Evolutionary conservation across 1,140 invertebrate species (phyloP).

Genomic region (Aphelenchoides fujianensis): DNA sequence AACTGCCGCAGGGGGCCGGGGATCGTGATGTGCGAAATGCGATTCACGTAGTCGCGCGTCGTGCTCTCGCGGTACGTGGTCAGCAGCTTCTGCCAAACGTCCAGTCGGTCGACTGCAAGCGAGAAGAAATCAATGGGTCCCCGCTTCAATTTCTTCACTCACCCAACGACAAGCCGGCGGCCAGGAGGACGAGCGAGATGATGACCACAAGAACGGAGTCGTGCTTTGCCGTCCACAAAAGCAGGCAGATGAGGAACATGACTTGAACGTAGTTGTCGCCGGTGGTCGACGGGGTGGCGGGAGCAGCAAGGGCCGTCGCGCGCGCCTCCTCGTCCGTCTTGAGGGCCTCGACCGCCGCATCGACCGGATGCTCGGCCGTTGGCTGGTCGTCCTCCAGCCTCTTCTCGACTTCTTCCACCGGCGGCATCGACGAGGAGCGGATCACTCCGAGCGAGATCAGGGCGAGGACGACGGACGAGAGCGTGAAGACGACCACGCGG

Average conservation of each 20-base stretch:
- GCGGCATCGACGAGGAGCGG: neutral
- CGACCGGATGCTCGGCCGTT: conserved; percentile 15
- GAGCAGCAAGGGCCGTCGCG: neutral
- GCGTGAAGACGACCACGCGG: conserved; percentile 64
- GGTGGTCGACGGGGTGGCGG: conserved; percentile 46
- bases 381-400: conserved; percentile 19
- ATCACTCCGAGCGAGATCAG: conserved; percentile 64
- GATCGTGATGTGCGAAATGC: conserved; percentile 63
- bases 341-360: conserved; percentile 21
- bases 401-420: conserved; percentile 15
- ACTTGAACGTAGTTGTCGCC: conserved; percentile 71
- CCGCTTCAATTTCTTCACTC: no score
- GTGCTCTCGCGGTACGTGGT: neutral
- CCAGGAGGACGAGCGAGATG: conserved; percentile 70
- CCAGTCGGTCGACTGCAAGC: neutral
- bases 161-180: conserved; percentile 58
- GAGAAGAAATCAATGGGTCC: no score
- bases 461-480: conserved; percentile 62
- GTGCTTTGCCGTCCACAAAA: conserved; percentile 73
- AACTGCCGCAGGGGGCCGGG: conserved; percentile 66
- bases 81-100: neutral
- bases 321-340: conserved; percentile 19
- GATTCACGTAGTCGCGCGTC: neutral
- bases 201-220: conserved; percentile 72
- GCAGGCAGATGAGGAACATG: conserved; percentile 70